Base-by-base conservation (phyloP, 1,140 invertebrate genomes). In the Orchesella cincta region DNA sequence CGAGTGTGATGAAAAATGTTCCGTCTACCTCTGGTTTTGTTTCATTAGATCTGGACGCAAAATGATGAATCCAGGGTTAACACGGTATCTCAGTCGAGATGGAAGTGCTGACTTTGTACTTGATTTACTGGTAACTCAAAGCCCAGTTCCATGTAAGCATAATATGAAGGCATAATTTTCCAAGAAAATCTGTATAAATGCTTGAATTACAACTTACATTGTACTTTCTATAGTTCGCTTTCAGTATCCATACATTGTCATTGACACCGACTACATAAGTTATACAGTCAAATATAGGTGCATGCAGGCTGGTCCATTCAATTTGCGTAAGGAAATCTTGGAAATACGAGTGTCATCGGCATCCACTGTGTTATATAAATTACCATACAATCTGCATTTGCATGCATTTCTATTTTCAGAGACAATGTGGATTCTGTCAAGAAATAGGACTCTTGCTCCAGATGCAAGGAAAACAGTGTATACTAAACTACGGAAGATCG, bases 141-240 rank as follows among this genome's bases (percentile, higher is more conserved):
- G 34, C 31, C 77, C 77, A 72, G 28, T 81, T 29, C 80, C 80
- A 35, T 81, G 80, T 74, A 81, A 93, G 91, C 0, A 92, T 90
- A 82, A 89, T 89, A 1, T 83, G 91, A 23, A 91, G 91, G 54
- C 81, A 83, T 85, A 80, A 64, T 29, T 28, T 64, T 29, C n/a
- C n/a, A n/a, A n/a, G n/a, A 33, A 57, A n/a, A 28, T 73, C 31
- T 31, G 67, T 8, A 72, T 74, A 16, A 29, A 26, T 31, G 29
- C 31, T 62, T 23, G 52, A 34, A 34, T 35, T 20, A 28, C n/a
- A 34, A 34, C 70, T 64, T 73, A n/a, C 36, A 8, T 76, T 34
- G 8, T 73, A 70, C 46, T 39, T 28, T 39, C 57, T 73, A 0
- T 29, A 81, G 77, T 81, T 74, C 29, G n/a, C 3, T 73, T 81